Evolutionary conservation across 1,140 invertebrate species (phyloP).

Genomic region (Hyphantria cunea): DNA sequence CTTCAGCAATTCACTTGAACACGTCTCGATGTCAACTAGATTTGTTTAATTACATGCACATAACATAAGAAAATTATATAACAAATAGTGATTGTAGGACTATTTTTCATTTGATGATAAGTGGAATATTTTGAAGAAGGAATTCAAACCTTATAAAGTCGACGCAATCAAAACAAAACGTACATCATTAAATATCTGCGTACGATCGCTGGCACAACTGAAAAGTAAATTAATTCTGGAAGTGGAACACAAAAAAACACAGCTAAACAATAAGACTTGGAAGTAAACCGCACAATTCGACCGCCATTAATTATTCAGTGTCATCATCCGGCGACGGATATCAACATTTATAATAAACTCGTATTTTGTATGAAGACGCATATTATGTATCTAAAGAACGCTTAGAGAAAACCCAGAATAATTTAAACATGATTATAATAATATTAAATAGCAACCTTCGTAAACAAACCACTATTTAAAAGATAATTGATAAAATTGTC

Average conservation of each 20-base stretch:
- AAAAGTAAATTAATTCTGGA: constrained; percentile 68
- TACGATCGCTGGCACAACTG: constrained; percentile 52
- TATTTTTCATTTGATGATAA: background rate
- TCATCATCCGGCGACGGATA: constrained; percentile 49
- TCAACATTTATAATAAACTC: constrained; percentile 38
- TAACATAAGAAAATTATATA: background rate
- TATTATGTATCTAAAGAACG: constrained; percentile 6
- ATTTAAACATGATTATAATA: background rate
- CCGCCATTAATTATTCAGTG: constrained; percentile 69
- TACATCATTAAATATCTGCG: constrained; percentile 51
- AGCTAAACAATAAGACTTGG: constrained; percentile 65
- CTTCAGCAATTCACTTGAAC: constrained; percentile 21
- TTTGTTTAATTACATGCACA: constrained; percentile 27
- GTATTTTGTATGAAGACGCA: constrained; percentile 20
- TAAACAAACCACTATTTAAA: too few species aligned
- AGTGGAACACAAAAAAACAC: constrained; percentile 65
- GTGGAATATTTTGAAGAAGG: background rate
- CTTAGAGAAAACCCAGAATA: background rate
- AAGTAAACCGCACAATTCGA: constrained; percentile 69
- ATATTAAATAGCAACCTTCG: too few species aligned
- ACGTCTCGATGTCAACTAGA: constrained; percentile 29
- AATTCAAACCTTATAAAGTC: constrained; percentile 20
- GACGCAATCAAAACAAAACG: constrained; percentile 31
- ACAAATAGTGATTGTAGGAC: background rate
- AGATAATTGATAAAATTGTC: too few species aligned